Evolutionary conservation across 2,113 vertebrate species (phyloP), one percentile per base, ranked within the genome.

Genomic region (Microcebus jonahi): DNA sequence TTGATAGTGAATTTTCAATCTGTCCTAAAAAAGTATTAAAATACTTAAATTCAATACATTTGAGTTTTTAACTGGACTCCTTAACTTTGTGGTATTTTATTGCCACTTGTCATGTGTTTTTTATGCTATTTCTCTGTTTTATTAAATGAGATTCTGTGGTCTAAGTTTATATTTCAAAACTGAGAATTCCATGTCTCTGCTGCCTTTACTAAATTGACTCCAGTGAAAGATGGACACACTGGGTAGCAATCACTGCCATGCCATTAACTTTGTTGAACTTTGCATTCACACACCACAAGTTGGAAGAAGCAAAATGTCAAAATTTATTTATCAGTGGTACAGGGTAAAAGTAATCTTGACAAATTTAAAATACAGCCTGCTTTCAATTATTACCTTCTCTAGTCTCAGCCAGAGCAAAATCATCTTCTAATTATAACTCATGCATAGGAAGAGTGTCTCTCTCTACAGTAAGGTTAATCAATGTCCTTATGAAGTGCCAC

Each of bases 61-160:
- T 94, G 79, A 73, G 3, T 50, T 91, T 70, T 88, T 91, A 91
- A 79, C 10, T 75, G 11, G 27, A 57, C 5, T 75, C 15, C 39
- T 88, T 73, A 93, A 90, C 25, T 55, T 79, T 70, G 39, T 45
- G 42, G 14, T 73, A 92, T 75, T 92, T 88, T 79, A 45, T 94
- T 39, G 3, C 42, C 36, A 75, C 9, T 75, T 80, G n/a, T 34
- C 29, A 50, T 88, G 6, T 71, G 48, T 59, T 85, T 79, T 25
- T 8, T 73, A 79, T 75, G 27, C 20, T 61, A 15, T 61, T 94
- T 85, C 11, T 53, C 29, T 68, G 8, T 50, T 80, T 75, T 88
- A n/a, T 45, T 85, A 89, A 73, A 53, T 73, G 34, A 36, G 70
- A 76, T 73, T 84, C n/a, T 88, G 48, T 94, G 45, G 5, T 65